phyloP scores from a whole-genome alignment of 2,888 invertebrate species.

The Caenorhabditis auriculariae region DNA sequence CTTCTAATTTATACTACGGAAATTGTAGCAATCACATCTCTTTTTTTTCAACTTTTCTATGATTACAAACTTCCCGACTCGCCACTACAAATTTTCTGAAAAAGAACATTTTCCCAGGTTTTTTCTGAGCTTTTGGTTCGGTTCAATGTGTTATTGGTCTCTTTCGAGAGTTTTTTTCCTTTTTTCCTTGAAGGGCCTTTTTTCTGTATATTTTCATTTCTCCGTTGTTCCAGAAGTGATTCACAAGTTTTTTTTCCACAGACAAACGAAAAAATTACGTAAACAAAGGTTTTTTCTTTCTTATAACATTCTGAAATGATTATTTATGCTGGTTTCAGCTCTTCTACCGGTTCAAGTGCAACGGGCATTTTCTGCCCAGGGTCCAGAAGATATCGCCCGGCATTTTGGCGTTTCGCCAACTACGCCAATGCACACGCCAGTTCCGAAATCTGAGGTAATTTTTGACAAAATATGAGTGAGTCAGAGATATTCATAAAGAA shows the following conservation, averaged over 20 bases:
- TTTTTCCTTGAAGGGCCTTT: not conserved
- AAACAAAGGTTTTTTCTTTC: not conserved
- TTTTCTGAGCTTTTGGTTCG: too few relatives aligned
- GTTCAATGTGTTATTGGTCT: not conserved
- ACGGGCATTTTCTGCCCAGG: constrained; percentile 33
- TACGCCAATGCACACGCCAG: constrained; percentile 4
- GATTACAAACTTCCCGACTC: too few relatives aligned
- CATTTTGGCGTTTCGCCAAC: constrained; percentile 33
- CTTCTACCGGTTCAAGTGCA: constrained; percentile 35
- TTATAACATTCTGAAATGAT: not conserved
- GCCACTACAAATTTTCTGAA: too few relatives aligned
- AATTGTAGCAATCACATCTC: too few relatives aligned
- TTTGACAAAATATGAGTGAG: too few relatives aligned
- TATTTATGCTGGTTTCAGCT: constrained; percentile 11
- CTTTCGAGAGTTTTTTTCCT: not conserved
- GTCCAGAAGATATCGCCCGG: constrained; percentile 26
- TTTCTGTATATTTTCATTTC: not conserved
- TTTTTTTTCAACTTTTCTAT: too few relatives aligned
- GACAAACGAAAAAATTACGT: not conserved
- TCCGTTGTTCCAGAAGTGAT: too few relatives aligned
- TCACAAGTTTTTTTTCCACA: too few relatives aligned
- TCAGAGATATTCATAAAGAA: too few relatives aligned
- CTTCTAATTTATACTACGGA: too few relatives aligned
- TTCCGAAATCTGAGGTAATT: not conserved
- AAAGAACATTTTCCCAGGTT: too few relatives aligned